Base-by-base conservation (phyloP, 2,888 invertebrate species). In the Sthenelais limicola region DNA sequence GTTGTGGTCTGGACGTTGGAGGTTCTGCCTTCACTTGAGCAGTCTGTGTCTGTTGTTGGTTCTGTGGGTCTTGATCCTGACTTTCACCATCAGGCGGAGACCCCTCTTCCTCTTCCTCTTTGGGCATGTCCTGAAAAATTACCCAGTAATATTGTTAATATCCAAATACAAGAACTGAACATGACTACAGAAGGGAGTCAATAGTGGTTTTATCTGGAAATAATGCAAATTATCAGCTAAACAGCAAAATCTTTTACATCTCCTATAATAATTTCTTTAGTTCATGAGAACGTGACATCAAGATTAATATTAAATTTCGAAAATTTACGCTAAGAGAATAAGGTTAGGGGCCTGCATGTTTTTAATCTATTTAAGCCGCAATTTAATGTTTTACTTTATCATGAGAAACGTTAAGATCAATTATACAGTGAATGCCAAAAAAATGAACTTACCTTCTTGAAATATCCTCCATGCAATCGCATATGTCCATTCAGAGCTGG, bases 401-500 rank as follows among this genome's bases (percentile, higher is more conserved):
- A 58, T 30, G 5, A 3, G 3, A 35, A 58, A 35, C 28, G 12
- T 32, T 58, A 33, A 5, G 18, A 26, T 28, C 18, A 48, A 32
- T 3, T n/a, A n/a, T n/a, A n/a, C n/a, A n/a, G n/a, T n/a, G n/a
- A n/a, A n/a, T n/a, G n/a, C n/a, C n/a, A n/a, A n/a, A n/a, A n/a
- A n/a, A n/a, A n/a, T n/a, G n/a, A 3, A 66, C 38, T 48, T n/a
- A 78, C 85, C 82, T 83, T 85, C 72, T 97, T 97, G 86, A 96
- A 95, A 89, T 97, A 98, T 72, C 98, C 97, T 54, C 98, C 98
- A 88, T 98, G 98, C 77, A 98, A 91, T 83, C 98, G 91, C 98
- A 98, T 98, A 87, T 98, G 98, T 9, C 98, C 98, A 89, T 98
- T 98, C 72, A 98, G 92, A 33, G 98, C 98, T 28, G 97, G 97